A percentile compares a stretch with the other conserved stretches of the same genome.
These are phyloP conservation scores for Caenorhabditis imperialis DNA, from an alignment of 2,888 invertebrate species.

Conservation along the genomic window DNA sequence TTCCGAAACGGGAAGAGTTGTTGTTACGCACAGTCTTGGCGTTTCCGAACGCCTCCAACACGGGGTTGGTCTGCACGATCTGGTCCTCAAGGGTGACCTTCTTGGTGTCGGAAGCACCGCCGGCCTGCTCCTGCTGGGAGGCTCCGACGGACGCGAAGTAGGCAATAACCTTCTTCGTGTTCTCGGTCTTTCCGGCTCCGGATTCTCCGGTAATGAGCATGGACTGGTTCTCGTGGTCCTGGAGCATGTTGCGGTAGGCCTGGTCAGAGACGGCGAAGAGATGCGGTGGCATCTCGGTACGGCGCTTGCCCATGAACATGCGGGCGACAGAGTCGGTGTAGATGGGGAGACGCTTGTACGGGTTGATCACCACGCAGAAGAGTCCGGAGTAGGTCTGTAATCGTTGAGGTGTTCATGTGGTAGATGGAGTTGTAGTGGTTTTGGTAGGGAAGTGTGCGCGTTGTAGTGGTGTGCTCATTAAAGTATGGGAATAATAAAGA, in stretches of 20 bases:
- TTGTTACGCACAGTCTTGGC: constrained; percentile 99
- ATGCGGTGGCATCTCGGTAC: constrained; percentile 99
- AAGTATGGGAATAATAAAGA: too few species aligned
- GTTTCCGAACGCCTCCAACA: constrained; percentile 96
- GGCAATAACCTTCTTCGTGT: constrained; percentile 99
- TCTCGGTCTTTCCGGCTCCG: constrained; percentile 99
- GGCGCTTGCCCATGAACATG: constrained; percentile 98
- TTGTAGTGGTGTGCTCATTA: too few species aligned
- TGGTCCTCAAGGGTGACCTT: constrained; percentile 97
- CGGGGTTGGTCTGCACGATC: constrained; percentile 98
- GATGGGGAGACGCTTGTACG: constrained; percentile 77
- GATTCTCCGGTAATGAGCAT: constrained; percentile 85
- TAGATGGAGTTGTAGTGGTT: too few species aligned
- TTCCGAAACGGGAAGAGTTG: constrained; percentile 99
- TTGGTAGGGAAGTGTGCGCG: too few species aligned
- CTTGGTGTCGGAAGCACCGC: constrained; percentile 83
- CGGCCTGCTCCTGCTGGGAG: constrained; percentile 68
- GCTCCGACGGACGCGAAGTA: constrained; percentile 90
- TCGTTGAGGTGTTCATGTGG: too few species aligned
- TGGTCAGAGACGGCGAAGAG: constrained; percentile 99
- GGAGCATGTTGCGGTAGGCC: constrained; percentile 84
- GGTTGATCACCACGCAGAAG: constrained; percentile 78
- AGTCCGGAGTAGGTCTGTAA: constrained; percentile 77
- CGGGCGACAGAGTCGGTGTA: constrained; percentile 75
- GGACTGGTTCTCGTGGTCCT: constrained; percentile 81